Percentiles rank a stretch among this genome's conserved stretches.
Conservation (phyloP, 2,888 invertebrate genomes). For the Polyommatus icarus region DNA sequence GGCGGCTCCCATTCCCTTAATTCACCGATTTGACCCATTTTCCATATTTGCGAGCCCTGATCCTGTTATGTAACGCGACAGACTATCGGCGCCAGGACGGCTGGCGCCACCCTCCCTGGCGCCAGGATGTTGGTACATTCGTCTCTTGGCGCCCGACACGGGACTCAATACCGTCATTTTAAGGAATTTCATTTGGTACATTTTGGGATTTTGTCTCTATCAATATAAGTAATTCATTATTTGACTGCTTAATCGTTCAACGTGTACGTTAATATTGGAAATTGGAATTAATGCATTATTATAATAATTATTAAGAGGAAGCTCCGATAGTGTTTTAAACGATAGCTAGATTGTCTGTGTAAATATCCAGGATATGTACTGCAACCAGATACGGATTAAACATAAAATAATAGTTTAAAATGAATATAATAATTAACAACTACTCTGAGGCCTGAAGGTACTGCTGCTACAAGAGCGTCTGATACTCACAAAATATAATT, state of each 20-base stretch:
- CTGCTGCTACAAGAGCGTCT: too few relatives aligned
- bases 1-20: slow-evolving; percentile 31
- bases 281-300: too few relatives aligned
- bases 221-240: not conserved
- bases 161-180: slow-evolving; percentile 40
- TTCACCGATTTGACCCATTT: slow-evolving; percentile 32
- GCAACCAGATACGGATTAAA: not conserved
- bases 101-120: slow-evolving; percentile 62
- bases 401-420: not conserved
- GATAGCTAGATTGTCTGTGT: not conserved
- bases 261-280: too few relatives aligned
- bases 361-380: not conserved
- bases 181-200: slow-evolving; percentile 32
- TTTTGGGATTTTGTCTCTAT: slow-evolving; percentile 6
- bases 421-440: too few relatives aligned
- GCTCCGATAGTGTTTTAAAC: not conserved
- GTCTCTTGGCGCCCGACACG: slow-evolving; percentile 59
- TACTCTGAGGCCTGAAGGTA: too few relatives aligned
- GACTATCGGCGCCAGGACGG: slow-evolving; percentile 77
- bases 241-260: not conserved
- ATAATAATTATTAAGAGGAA: not conserved
- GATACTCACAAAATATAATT: too few relatives aligned
- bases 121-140: slow-evolving; percentile 32
- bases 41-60: slow-evolving; percentile 36
- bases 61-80: slow-evolving; percentile 67